Percentiles rank a stretch among this genome's conserved stretches.
Evolutionary conservation across 64 coral and sea anemone genomes (phyloP).

Genomic region (Anthopleura sola): DNA sequence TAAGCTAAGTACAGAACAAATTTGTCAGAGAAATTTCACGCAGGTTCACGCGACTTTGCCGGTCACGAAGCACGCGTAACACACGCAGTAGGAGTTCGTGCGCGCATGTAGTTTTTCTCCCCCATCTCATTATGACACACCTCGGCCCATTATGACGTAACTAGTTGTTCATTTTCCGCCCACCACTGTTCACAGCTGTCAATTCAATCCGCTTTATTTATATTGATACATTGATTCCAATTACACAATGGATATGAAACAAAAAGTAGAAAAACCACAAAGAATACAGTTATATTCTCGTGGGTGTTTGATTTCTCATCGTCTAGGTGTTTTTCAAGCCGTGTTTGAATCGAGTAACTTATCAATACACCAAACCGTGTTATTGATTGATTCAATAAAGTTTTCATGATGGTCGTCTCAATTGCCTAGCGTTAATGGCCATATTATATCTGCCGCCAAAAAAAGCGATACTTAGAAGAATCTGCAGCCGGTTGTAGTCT

Average conservation of each 20-base stretch:
- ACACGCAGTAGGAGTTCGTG: not conserved
- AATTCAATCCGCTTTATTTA: not conserved
- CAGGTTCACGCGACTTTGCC: not conserved
- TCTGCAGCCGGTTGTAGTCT: not conserved
- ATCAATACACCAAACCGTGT: not conserved
- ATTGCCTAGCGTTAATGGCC: constrained; percentile 19
- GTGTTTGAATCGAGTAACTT: not conserved
- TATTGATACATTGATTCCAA: not conserved
- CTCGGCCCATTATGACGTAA: constrained; percentile 3
- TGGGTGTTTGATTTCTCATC: not conserved
- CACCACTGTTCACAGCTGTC: constrained; percentile 8
- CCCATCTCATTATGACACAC: not conserved
- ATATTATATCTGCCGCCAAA: constrained; percentile 4
- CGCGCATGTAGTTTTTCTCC: not conserved
- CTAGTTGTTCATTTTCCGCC: constrained; percentile 5
- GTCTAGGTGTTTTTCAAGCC: not conserved
- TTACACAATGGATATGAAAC: not conserved
- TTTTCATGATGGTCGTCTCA: constrained; percentile 1
- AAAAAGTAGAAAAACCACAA: not conserved
- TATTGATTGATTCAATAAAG: constrained; percentile 9
- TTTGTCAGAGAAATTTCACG: not conserved
- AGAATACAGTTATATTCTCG: not conserved
- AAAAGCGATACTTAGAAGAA: constrained; percentile 17
- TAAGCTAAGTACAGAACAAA: not conserved
- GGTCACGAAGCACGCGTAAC: not conserved